A percentile compares a stretch with the other conserved stretches of the same genome.
phyloP scores from a whole-genome alignment of 1,140 invertebrate genomes.

The roundworm (Caenorhabditis elegans) region DNA sequence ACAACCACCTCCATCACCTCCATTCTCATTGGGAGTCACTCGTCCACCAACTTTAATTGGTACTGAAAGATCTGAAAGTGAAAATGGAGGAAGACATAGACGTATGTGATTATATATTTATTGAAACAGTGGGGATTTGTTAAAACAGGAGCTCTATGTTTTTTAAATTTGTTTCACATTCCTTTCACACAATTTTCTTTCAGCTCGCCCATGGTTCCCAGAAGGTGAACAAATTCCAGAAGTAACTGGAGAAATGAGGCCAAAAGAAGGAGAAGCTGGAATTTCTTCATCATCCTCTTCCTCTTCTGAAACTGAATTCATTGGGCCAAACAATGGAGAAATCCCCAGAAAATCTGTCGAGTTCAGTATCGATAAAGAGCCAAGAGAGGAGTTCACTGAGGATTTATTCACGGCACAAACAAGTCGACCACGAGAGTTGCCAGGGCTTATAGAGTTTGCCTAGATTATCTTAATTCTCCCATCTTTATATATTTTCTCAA shows the following conservation, averaged over 20 bases:
- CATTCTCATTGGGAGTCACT: not conserved
- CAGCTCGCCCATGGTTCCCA: conserved; percentile 16
- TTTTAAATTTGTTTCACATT: too few species aligned
- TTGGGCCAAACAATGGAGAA: not conserved
- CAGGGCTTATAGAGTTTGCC: not conserved
- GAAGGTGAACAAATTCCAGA: not conserved
- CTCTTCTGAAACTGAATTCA: not conserved
- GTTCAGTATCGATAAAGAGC: not conserved
- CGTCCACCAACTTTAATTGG: conserved; percentile 6
- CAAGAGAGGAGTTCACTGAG: not conserved
- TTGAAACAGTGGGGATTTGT: too few species aligned
- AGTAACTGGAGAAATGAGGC: not conserved
- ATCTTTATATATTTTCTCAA: not conserved
- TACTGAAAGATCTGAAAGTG: not conserved
- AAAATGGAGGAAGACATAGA: not conserved
- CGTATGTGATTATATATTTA: not conserved
- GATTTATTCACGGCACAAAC: not conserved
- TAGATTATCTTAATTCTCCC: not conserved
- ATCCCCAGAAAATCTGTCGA: not conserved
- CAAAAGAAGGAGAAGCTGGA: not conserved
- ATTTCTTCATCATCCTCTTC: not conserved
- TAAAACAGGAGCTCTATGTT: too few species aligned
- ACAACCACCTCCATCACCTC: conserved; percentile 18
- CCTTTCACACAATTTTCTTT: too few species aligned
- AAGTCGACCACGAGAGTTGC: not conserved